These are phyloP conservation scores for Pogonomyrmex californicus DNA, from an alignment of 1,140 invertebrate species.

Conservation along the genomic window DNA sequence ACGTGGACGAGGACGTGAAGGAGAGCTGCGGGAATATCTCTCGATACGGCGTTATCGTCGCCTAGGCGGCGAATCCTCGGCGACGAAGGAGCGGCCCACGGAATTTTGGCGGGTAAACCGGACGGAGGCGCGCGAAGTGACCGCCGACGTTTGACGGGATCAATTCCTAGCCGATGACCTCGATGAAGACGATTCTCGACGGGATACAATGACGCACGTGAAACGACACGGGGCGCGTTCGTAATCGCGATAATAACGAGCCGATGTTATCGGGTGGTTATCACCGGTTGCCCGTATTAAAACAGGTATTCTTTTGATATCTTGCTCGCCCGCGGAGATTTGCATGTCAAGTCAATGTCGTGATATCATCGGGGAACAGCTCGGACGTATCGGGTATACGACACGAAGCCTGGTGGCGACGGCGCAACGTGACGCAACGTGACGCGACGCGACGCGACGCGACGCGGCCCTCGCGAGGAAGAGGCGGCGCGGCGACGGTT, in stretches of 20 bases:
- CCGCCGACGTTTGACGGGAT: not conserved
- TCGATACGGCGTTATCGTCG: slow-evolving; percentile 40
- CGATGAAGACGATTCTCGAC: not conserved
- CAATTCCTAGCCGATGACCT: not conserved
- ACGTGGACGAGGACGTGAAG: not conserved
- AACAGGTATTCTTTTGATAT: not conserved
- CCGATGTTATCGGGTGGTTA: not conserved
- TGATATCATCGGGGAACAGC: not conserved
- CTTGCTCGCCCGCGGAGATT: not conserved
- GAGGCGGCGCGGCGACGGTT: slow-evolving; percentile 70
- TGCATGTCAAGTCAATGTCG: not conserved
- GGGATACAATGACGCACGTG: not conserved
- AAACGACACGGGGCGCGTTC: not conserved
- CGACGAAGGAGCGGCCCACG: slow-evolving; percentile 50
- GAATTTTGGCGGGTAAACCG: slow-evolving; percentile 81
- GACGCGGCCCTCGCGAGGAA: slow-evolving; percentile 62
- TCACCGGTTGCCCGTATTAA: not conserved
- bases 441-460: not conserved
- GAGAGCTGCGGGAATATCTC: slow-evolving; percentile 52
- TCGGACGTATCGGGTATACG: slow-evolving; percentile 60
- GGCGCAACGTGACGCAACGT: slow-evolving; percentile 36
- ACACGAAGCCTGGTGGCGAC: slow-evolving; percentile 46
- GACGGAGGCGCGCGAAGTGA: not conserved
- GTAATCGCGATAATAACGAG: not conserved
- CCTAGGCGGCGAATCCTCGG: slow-evolving; percentile 53